Percentiles rank a stretch among this genome's conserved stretches.
Conservation (phyloP, 2,888 invertebrate species). For the Piscicola geometra region DNA sequence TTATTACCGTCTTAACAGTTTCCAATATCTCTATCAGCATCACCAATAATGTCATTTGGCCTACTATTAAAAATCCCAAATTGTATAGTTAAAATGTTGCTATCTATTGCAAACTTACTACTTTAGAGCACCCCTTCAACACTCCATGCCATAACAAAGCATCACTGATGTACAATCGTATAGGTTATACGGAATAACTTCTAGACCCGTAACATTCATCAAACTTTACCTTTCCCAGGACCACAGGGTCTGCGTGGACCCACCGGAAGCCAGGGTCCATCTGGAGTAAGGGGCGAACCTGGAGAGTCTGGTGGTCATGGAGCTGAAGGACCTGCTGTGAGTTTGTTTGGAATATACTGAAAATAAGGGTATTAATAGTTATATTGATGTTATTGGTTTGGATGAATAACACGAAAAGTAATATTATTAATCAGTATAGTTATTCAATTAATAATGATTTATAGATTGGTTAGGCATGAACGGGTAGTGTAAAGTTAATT, state of each 20-base stretch:
- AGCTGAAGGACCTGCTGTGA: conserved; percentile 34
- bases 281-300: conserved; percentile 38
- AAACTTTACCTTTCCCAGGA: not conserved
- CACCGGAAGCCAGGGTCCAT: conserved; percentile 37
- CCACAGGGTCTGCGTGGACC: conserved; percentile 38
- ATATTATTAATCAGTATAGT: no score
- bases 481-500: not conserved
- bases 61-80: no score
- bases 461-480: not conserved
- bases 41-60: conserved; percentile 20
- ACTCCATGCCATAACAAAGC: no score
- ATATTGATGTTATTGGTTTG: no score
- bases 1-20: conserved; percentile 12
- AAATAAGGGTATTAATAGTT: no score
- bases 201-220: not conserved
- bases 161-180: not conserved
- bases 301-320: conserved; percentile 40
- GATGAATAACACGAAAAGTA: no score
- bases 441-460: not conserved
- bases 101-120: not conserved
- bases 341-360: no score
- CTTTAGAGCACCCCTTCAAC: not conserved
- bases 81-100: not conserved
- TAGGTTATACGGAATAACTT: not conserved
- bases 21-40: conserved; percentile 8